phyloP scores from a whole-genome alignment of 30 jellyfish, hydroid and myxozoan species.

The Mastigias papua region DNA sequence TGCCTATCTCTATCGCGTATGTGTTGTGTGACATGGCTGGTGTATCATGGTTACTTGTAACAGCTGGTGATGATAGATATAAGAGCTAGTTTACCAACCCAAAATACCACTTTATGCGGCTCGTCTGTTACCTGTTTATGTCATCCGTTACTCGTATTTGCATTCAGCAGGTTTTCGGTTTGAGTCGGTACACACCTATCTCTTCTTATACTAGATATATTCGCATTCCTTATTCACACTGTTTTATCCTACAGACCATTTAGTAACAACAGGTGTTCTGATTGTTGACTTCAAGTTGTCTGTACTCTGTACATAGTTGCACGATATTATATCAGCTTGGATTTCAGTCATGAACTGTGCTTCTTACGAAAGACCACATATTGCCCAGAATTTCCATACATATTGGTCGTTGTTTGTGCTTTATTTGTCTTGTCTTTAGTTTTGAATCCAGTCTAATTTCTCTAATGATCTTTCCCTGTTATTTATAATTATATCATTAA shows the following conservation, averaged over 20 bases:
- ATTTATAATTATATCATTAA: neutral
- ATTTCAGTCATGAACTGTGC: neutral
- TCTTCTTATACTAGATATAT: neutral
- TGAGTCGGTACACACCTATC: neutral
- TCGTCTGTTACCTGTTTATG: neutral
- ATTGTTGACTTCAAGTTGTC: neutral
- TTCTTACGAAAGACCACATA: neutral
- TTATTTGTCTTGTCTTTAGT: neutral
- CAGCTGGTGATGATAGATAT: too few species aligned
- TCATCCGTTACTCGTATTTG: neutral
- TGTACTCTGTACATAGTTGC: neutral
- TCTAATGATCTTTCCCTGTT: neutral
- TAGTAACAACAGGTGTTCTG: conserved; percentile 7
- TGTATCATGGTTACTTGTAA: too few species aligned
- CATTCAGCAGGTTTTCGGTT: neutral
- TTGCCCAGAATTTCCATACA: neutral
- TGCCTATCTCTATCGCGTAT: too few species aligned
- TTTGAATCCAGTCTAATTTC: neutral
- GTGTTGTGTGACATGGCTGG: too few species aligned
- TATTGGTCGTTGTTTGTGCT: neutral
- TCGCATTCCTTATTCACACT: neutral
- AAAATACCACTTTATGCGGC: neutral
- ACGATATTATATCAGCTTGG: neutral
- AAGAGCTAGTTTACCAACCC: neutral
- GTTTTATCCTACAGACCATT: neutral